These are phyloP conservation scores for Drosophila histrio DNA, from an alignment of 2,888 invertebrate genomes.

Conservation along the genomic window DNA sequence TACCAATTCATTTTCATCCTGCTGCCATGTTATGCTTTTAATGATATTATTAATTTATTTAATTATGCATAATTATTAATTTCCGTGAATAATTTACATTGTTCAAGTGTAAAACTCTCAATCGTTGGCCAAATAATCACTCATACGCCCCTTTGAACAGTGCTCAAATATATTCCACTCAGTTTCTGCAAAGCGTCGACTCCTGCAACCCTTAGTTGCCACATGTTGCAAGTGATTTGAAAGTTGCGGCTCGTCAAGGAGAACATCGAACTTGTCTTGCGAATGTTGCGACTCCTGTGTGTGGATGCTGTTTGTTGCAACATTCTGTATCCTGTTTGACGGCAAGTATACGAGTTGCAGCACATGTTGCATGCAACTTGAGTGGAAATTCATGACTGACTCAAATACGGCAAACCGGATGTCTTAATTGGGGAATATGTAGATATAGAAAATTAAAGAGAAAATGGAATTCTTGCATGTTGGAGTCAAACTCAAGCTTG, in stretches of 20 bases:
- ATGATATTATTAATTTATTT: slow-evolving; percentile 49
- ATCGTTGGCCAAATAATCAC: slow-evolving; percentile 1
- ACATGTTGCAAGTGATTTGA: slow-evolving; percentile 4
- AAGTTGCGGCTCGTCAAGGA: slow-evolving; percentile 29
- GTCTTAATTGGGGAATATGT: slow-evolving; percentile 36
- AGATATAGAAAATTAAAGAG: not conserved
- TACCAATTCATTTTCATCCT: slow-evolving; percentile 15
- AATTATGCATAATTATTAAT: slow-evolving; percentile 55
- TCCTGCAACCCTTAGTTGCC: slow-evolving; percentile 13
- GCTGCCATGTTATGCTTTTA: slow-evolving; percentile 20
- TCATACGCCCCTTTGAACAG: slow-evolving; percentile 6
- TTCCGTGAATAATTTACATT: slow-evolving; percentile 13
- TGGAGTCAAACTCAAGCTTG: not conserved
- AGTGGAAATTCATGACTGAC: not conserved
- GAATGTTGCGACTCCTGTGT: not conserved
- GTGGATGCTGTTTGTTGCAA: slow-evolving; percentile 46
- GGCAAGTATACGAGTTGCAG: slow-evolving; percentile 13
- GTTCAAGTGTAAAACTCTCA: not conserved
- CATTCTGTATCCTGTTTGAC: not conserved
- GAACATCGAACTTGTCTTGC: slow-evolving; percentile 28
- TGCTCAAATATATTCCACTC: not conserved
- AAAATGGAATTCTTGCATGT: not conserved
- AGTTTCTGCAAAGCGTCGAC: slow-evolving; percentile 19
- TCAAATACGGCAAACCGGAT: slow-evolving; percentile 9
- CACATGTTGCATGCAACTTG: slow-evolving; percentile 25